These are phyloP conservation scores for Nephrotoma appendiculata DNA, from an alignment of 2,888 invertebrate genomes.

Conservation along the genomic window DNA sequence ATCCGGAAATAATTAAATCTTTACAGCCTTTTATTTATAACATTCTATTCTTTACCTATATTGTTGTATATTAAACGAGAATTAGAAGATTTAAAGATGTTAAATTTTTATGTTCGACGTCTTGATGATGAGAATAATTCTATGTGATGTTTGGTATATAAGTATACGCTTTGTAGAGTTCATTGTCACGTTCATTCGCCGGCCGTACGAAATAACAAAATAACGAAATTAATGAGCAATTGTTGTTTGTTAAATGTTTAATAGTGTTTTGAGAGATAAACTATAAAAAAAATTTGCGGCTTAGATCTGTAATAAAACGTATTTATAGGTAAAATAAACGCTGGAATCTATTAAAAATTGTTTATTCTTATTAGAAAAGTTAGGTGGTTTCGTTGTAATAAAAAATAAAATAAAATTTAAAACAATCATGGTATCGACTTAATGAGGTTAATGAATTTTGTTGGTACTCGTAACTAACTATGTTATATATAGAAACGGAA, in stretches of 20 bases:
- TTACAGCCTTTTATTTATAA: not conserved
- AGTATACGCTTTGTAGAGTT: not conserved
- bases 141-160: no score
- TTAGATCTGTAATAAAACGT: not conserved
- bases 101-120: not conserved
- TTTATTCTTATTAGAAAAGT: not conserved
- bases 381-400: not conserved
- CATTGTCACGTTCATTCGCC: not conserved
- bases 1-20: not conserved
- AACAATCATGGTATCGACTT: not conserved
- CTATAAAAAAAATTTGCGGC: not conserved
- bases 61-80: not conserved
- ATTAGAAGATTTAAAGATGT: not conserved
- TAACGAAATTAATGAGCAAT: not conserved
- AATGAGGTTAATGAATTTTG: not conserved
- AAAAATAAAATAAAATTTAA: not conserved
- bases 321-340: not conserved
- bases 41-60: not conserved
- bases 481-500: no score
- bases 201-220: not conserved
- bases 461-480: not conserved
- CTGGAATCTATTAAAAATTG: not conserved
- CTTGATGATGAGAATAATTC: not conserved
- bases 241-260: not conserved
- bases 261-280: not conserved